These are phyloP conservation scores for Drosophila setosimentum DNA, from an alignment of 2,888 invertebrate species.

Conservation along the genomic window DNA sequence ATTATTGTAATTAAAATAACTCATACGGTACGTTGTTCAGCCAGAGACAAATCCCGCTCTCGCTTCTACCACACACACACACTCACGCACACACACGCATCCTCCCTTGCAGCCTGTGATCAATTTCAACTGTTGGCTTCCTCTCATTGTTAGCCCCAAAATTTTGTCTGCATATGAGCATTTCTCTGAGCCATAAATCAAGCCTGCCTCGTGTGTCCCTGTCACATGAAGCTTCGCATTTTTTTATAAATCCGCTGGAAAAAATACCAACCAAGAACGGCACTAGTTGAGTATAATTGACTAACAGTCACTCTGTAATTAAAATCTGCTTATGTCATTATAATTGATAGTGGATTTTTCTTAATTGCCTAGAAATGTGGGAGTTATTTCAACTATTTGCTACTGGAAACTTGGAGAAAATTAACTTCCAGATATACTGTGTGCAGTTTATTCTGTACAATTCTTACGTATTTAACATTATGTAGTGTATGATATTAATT, in stretches of 20 bases:
- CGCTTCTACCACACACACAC: not conserved
- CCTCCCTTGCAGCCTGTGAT: conserved; percentile 14
- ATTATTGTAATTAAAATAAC: conserved; percentile 81
- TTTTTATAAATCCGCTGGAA: conserved; percentile 56
- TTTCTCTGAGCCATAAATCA: conserved; percentile 64
- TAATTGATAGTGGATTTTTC: not conserved
- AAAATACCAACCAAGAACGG: conserved; percentile 14
- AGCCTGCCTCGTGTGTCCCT: conserved; percentile 42
- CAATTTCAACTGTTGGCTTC: conserved; percentile 38
- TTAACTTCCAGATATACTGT: not conserved
- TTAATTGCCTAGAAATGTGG: not conserved
- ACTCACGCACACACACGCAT: not conserved
- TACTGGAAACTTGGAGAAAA: not conserved
- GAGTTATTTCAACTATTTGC: not conserved
- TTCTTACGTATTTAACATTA: not conserved
- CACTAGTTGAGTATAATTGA: not conserved
- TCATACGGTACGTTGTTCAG: conserved; percentile 57
- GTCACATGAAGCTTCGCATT: conserved; percentile 67
- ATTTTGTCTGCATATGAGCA: conserved; percentile 43
- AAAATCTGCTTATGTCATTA: too few relatives aligned
- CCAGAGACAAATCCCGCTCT: not conserved
- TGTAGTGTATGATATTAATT: not conserved
- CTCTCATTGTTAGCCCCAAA: conserved; percentile 11
- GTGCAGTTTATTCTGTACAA: not conserved
- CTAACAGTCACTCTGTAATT: conserved; percentile 9